Percentiles rank a stretch among this genome's conserved stretches.
phyloP scores from a whole-genome alignment of 2,888 invertebrate species.

The Pocota personata region DNA sequence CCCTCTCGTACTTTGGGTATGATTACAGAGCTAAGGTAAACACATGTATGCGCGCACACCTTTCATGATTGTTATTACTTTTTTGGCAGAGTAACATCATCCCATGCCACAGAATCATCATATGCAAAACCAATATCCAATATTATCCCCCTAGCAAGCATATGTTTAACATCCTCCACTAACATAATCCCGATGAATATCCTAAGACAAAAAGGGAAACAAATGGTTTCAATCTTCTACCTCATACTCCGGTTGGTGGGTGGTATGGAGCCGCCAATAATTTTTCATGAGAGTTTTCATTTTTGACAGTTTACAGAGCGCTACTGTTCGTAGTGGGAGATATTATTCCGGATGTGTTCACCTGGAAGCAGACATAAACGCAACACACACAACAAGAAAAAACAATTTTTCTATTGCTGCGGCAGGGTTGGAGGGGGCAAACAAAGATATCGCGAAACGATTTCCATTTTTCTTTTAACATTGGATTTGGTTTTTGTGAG shows the following conservation, averaged over 20 bases:
- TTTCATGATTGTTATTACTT: conserved; percentile 37
- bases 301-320: conserved; percentile 57
- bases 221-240: conserved; percentile 21
- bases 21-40: conserved; percentile 20
- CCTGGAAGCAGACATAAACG: conserved; percentile 32
- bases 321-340: neutral
- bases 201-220: conserved; percentile 33
- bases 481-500: conserved; percentile 8
- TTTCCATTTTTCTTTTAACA: conserved; percentile 29
- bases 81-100: neutral
- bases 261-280: conserved; percentile 34
- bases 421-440: neutral
- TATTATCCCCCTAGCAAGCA: conserved; percentile 54
- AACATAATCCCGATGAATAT: conserved; percentile 45
- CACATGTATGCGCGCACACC: neutral
- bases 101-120: neutral
- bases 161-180: conserved; percentile 49
- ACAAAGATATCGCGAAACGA: conserved; percentile 44
- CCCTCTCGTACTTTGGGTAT: neutral
- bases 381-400: neutral
- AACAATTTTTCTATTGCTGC: neutral
- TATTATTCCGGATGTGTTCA: conserved; percentile 50
- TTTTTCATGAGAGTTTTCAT: conserved; percentile 64
- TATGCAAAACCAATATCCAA: conserved; percentile 65
- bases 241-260: neutral